Base-by-base conservation (phyloP, 2,113 vertebrate species). In the Oplegnathus fasciatus region DNA sequence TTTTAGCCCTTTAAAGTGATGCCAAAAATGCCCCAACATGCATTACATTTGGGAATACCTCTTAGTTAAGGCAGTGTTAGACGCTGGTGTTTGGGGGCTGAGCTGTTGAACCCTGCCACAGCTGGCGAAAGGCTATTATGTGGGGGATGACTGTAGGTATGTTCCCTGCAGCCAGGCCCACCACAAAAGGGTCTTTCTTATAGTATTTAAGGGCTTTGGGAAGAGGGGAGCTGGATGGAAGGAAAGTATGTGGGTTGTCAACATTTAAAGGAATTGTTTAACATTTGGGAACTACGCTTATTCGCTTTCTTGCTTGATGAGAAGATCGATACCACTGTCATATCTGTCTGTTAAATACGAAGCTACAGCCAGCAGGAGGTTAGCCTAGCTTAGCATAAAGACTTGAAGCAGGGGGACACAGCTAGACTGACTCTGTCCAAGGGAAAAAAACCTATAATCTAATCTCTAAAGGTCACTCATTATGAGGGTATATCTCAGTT, bases 101-200 rank as follows among this genome's bases (percentile, higher is more conserved):
- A 89, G 88, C 87, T 82, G 80, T 70, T 85, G 83, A 86, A 87
- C 58, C 61, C 75, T 20, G 75, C 61, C 89, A 91, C 90, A 90
- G 89, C 87, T 89, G 88, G 90, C 73, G 81, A 82, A 55, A 40
- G 75, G 69, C 60, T 79, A 88, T 91, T 83, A 89, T 87, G 73
- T 75, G 61, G 83, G 79, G 75, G 68, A 9, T 30, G 58, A 71
- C 84, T 85, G 65, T 15, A 83, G 82, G 90, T 54, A 83, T 84
- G 87, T 84, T 88, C 71, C 9, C 84, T 72, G 77, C 82, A 80
- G 90, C 87, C 88, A 81, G 82, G 14, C 55, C 65, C 61, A 70
- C 90, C 91, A 92, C 92, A 95, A 91, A 92, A 88, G 85, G 88
- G 80, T 83, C 92, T 91, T 92, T 95, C 91, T 92, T 94, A 42